A percentile compares a stretch with the other conserved stretches of the same genome.
These are phyloP conservation scores for Anhinga anhinga DNA, from an alignment of 2,113 vertebrate species.

Conservation along the genomic window DNA sequence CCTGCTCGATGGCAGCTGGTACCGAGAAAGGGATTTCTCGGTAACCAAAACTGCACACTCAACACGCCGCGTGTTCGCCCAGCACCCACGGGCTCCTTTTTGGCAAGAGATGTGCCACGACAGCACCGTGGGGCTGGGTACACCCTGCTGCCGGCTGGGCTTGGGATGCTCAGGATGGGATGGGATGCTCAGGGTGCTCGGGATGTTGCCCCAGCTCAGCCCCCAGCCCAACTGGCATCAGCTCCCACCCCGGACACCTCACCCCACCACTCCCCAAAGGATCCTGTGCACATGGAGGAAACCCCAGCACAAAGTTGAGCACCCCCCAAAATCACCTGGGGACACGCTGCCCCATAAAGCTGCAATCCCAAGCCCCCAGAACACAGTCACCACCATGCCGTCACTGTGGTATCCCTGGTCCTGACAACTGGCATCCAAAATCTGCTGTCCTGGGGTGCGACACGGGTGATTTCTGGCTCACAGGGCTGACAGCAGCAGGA, in stretches of 20 bases:
- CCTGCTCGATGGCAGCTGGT: background rate
- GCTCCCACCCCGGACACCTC: background rate
- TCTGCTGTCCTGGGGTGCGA: background rate
- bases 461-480: background rate
- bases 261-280: background rate
- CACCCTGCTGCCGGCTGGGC: fast-evolving
- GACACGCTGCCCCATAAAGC: fast-evolving
- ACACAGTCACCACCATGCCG: fast-evolving
- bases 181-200: background rate
- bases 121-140: background rate
- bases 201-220: background rate
- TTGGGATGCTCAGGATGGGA: background rate
- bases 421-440: background rate
- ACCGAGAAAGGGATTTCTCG: slow-evolving; percentile 44
- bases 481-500: background rate
- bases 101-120: background rate
- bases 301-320: background rate
- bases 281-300: background rate
- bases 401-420: fast-evolving
- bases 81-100: background rate
- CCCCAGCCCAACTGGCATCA: background rate
- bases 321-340: background rate
- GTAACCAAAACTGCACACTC: slow-evolving; percentile 46
- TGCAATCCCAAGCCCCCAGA: background rate
- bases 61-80: background rate